Base-by-base conservation (phyloP, 1,140 invertebrate genomes). In the Neocloeon triangulifer region DNA sequence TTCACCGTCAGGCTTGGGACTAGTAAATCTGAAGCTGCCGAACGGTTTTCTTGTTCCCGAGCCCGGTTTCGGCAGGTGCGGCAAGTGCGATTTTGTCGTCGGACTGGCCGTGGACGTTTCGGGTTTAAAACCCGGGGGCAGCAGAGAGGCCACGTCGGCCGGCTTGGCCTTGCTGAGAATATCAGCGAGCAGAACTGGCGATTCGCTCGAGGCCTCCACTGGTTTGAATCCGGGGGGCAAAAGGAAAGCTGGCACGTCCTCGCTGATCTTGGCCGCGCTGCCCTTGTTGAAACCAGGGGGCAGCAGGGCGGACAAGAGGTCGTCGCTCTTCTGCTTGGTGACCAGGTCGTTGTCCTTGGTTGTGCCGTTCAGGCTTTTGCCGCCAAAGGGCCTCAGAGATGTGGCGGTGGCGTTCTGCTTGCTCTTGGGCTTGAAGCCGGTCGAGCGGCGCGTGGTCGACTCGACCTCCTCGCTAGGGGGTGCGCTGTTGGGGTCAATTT, bases 61-160 rank as follows among this genome's bases (percentile, higher is more conserved):
- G n/a, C n/a, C n/a, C n/a, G n/a, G n/a, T n/a, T n/a, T n/a, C n/a
- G n/a, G 18, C 19, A 21, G 10, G 28, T n/a, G 40, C n/a, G n/a
- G n/a, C n/a, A 26, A 36, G 22, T 41, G 33, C 21, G 43, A 36
- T 1, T 25, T 33, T 5, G 33, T 43, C 20, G 39, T 38, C 6
- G 39, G 36, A 20, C n/a, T n/a, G n/a, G n/a, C n/a, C n/a, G n/a
- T n/a, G n/a, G n/a, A n/a, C n/a, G n/a, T n/a, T n/a, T n/a, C n/a
- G n/a, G n/a, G n/a, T n/a, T 62, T 64, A 27, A 50, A 70, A 37
- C 61, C 65, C 14, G 64, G 61, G 2, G 67, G 67, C 38, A 73
- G 45, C 8, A 73, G 51, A 10, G 61, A 47, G 27, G 59, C 56
- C 26, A 73, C 56, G 35, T 76, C 69, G 2, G 61, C 51, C 16